phyloP scores from a whole-genome alignment of 1,140 invertebrate species.

The Neelides sp. region DNA sequence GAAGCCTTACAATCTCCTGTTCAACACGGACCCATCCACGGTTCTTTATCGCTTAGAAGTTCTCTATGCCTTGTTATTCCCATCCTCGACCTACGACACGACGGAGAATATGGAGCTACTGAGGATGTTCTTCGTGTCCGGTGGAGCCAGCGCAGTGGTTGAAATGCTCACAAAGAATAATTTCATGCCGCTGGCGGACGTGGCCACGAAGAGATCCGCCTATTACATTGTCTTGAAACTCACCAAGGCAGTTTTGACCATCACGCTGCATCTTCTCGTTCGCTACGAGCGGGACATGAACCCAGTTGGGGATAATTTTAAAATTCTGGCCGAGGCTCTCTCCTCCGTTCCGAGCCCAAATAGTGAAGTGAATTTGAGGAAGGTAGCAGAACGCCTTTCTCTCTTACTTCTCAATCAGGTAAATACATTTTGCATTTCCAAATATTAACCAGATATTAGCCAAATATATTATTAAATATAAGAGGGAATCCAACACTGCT shows the following conservation, averaged over 20 bases:
- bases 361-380: constrained; percentile 54
- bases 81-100: constrained; percentile 64
- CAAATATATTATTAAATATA: no score
- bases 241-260: constrained; percentile 73
- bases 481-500: no score
- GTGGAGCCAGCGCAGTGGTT: constrained; percentile 62
- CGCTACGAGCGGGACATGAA: constrained; percentile 39
- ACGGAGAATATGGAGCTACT: constrained; percentile 78
- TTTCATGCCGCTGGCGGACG: constrained; percentile 68
- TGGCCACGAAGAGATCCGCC: constrained; percentile 64
- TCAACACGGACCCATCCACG: constrained; percentile 46
- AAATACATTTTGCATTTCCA: no score
- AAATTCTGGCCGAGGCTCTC: constrained; percentile 55
- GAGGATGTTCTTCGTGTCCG: constrained; percentile 73
- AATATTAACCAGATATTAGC: no score
- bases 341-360: constrained; percentile 54
- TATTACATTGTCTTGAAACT: constrained; percentile 78
- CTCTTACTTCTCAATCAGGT: constrained; percentile 53
- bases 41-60: constrained; percentile 66
- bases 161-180: constrained; percentile 78
- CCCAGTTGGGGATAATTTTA: constrained; percentile 13
- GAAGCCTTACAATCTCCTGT: constrained; percentile 25
- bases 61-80: constrained; percentile 81
- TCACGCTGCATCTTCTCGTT: constrained; percentile 55
- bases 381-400: constrained; percentile 60